Evolutionary conservation across 2,113 vertebrate genomes (phyloP).

Genomic region (Leptobrachium ailaonicum): DNA sequence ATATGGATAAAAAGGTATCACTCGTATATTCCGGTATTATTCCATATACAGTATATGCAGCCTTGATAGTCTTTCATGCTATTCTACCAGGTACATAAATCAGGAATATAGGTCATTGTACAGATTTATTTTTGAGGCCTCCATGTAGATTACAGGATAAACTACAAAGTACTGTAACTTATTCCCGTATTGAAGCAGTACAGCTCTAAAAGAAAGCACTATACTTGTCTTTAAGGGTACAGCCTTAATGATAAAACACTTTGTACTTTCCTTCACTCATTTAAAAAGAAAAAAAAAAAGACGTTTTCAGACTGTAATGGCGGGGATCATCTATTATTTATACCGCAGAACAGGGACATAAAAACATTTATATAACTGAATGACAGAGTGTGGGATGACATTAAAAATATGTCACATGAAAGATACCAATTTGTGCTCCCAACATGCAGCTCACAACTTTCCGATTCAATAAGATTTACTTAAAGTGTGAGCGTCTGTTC

Average conservation of each 20-base stretch:
- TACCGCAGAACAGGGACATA: slow-evolving; percentile 2
- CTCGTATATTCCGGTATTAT: no score
- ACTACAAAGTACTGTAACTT: slow-evolving; percentile 35
- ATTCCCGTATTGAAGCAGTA: slow-evolving; percentile 39
- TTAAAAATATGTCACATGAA: background rate
- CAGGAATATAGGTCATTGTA: no score
- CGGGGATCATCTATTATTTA: slow-evolving; percentile 39
- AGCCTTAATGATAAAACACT: slow-evolving; percentile 42
- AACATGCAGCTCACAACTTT: no score
- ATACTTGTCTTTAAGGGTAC: slow-evolving; percentile 36
- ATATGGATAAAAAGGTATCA: no score
- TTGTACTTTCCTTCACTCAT: slow-evolving; percentile 45
- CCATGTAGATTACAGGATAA: no score
- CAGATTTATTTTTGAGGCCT: no score
- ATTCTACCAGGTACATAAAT: no score
- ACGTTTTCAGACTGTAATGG: slow-evolving; percentile 33
- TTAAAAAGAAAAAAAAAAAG: slow-evolving; percentile 27
- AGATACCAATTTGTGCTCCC: no score
- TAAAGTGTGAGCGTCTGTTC: no score
- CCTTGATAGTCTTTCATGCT: no score
- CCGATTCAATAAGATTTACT: no score
- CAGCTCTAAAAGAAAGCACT: slow-evolving; percentile 34
- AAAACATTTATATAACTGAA: background rate
- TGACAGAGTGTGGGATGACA: background rate
- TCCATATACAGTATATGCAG: no score